Base-by-base conservation (phyloP, 1,140 invertebrate species). In the Antheraea mylitta region DNA sequence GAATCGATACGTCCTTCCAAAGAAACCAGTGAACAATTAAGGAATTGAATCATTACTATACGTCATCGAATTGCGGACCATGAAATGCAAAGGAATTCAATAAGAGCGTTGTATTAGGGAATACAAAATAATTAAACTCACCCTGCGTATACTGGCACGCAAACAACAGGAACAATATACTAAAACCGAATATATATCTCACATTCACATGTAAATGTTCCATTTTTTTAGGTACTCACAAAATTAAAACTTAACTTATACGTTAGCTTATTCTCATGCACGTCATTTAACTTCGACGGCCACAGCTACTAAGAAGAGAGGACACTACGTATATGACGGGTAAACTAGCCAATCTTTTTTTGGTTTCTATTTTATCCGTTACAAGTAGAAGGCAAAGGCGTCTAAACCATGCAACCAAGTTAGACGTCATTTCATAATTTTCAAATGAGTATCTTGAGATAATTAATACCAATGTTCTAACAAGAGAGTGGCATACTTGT, bases 191-290 rank as follows among this genome's bases (percentile, higher is more conserved):
- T 66, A 62, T 70, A 48, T 61, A 70, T 53, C 64, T 70, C 69
- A 70, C 69, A 53, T 58, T 58, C 64, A 66, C 64, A 66, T 36
- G 64, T n/a, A 70, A 61, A 30, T 45, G 69, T 66, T 66, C 69
- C 69, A 70, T 70, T 70, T 70, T 64, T 48, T 66, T 16, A n/a
- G n/a, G n/a, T 66, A 19, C 11, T 53, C 11, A 62, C 58, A 66
- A 70, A 48, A 36, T 62, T 60, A 45, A 64, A 70, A 66, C 11
- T 64, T 45, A 70, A 66, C 62, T 62, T 69, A 69, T 65, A 59
- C 18, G 16, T 59, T 60, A 69, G 16, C 53, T 65, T 59, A 37
- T 58, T 64, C 59, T 65, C 18, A 63, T 60, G 68, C 48, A 69
- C 38, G 68, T 69, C 68, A 69, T 63, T 63, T 63, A 63, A 6